Evolutionary conservation across 1,140 invertebrate species (phyloP).

Genomic region (Caenorhabditis inopinata): DNA sequence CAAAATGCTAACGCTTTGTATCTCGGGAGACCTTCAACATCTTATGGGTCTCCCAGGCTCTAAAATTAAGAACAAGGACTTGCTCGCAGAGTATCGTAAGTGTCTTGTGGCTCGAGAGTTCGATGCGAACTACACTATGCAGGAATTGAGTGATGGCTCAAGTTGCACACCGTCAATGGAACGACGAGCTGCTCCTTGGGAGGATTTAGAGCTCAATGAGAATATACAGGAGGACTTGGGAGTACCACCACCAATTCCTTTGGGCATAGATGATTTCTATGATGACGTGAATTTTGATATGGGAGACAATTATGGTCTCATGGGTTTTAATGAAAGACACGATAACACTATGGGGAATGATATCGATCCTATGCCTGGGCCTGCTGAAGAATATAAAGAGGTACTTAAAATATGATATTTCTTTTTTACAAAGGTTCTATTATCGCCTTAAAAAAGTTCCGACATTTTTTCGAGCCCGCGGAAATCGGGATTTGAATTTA

Average conservation of each 20-base stretch:
- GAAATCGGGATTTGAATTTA: too few species aligned
- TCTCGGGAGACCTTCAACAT: conserved; percentile 75
- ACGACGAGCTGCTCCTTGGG: neutral
- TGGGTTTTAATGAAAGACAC: too few species aligned
- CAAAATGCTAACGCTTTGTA: conserved; percentile 96
- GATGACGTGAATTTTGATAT: neutral
- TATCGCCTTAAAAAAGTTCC: too few species aligned
- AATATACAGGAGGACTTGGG: neutral
- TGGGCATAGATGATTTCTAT: neutral
- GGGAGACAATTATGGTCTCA: too few species aligned
- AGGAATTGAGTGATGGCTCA: neutral
- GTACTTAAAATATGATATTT: neutral
- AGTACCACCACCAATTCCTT: neutral
- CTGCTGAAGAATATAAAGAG: neutral
- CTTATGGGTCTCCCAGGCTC: neutral
- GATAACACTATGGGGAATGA: too few species aligned
- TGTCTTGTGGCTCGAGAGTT: neutral
- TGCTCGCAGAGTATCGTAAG: neutral
- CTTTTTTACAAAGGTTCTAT: too few species aligned
- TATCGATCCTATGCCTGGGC: too few species aligned
- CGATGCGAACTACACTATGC: neutral
- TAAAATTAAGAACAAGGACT: neutral
- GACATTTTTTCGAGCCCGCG: too few species aligned
- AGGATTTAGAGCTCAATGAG: neutral
- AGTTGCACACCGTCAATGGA: neutral